A percentile compares a stretch with the other conserved stretches of the same genome.
phyloP scores from a whole-genome alignment of 1,140 invertebrate species.

The Nomia melanderi region DNA sequence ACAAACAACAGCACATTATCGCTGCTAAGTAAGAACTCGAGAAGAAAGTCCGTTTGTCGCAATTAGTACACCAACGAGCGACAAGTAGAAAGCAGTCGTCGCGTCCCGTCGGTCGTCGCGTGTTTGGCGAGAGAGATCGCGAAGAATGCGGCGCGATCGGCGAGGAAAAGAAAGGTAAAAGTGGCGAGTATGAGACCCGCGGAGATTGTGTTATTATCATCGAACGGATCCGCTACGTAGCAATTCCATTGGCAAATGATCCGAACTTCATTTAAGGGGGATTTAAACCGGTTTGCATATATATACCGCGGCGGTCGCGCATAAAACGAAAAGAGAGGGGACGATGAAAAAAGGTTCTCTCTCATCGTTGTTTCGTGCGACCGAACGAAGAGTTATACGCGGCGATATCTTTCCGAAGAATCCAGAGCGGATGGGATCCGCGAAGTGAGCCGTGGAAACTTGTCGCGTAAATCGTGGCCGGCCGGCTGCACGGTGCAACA shows the following conservation, averaged over 20 bases:
- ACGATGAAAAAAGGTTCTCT: no score
- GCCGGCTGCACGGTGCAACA: neutral
- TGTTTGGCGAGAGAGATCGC: no score
- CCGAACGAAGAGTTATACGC: neutral
- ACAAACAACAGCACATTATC: no score
- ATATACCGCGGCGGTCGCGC: neutral
- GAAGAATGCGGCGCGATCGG: no score
- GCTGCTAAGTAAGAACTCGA: no score
- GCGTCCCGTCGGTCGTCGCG: no score
- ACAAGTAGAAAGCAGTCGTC: no score
- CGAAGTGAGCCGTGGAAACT: constrained; percentile 52
- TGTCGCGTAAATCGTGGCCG: constrained; percentile 52
- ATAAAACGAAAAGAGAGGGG: neutral
- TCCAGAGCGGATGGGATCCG: constrained; percentile 25
- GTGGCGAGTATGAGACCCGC: neutral
- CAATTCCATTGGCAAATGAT: constrained; percentile 38
- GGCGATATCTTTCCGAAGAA: constrained; percentile 23
- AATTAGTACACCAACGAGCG: no score
- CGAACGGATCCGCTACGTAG: neutral
- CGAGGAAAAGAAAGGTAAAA: neutral
- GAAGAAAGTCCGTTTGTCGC: no score
- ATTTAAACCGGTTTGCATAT: constrained; percentile 40
- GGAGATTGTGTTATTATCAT: neutral
- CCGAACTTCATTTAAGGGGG: constrained; percentile 8
- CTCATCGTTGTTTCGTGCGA: constrained; percentile 10